Percentiles rank a stretch among this genome's conserved stretches.
These are phyloP conservation scores for Elanoides forficatus DNA, from an alignment of 2,113 vertebrate species.

Conservation along the genomic window DNA sequence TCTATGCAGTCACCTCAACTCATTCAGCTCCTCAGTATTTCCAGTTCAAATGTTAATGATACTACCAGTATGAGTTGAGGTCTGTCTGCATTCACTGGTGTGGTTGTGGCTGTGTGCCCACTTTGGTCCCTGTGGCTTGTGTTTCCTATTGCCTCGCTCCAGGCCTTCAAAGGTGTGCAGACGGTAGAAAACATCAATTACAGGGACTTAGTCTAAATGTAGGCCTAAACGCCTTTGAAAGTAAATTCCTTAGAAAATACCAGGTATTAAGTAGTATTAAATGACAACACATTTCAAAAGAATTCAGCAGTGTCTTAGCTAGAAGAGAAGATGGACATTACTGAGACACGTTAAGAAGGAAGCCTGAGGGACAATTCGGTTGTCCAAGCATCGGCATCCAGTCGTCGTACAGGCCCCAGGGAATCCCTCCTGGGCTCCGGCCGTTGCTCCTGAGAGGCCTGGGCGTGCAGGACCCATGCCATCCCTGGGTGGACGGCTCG, in stretches of 20 bases:
- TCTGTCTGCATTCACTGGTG: background rate
- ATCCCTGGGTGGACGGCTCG: background rate
- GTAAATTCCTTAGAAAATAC: background rate
- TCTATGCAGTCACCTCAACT: background rate
- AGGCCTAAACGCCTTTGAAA: background rate
- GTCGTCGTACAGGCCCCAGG: background rate
- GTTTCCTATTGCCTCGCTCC: background rate
- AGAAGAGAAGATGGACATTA: background rate
- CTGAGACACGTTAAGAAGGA: background rate
- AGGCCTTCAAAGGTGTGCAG: background rate
- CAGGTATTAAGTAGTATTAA: background rate
- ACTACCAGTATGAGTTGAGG: background rate
- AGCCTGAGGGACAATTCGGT: background rate
- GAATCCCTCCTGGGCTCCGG: background rate
- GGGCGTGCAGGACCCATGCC: background rate
- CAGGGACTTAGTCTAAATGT: background rate
- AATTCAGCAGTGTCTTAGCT: background rate
- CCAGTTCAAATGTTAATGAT: background rate
- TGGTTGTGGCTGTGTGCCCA: background rate
- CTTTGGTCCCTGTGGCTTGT: background rate
- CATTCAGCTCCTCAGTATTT: background rate
- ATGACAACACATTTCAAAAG: background rate
- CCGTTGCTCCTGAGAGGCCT: background rate
- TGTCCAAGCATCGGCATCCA: background rate
- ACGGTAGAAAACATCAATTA: background rate